phyloP scores from a whole-genome alignment of 2,888 invertebrate genomes.

The Serrognathus titanus region DNA sequence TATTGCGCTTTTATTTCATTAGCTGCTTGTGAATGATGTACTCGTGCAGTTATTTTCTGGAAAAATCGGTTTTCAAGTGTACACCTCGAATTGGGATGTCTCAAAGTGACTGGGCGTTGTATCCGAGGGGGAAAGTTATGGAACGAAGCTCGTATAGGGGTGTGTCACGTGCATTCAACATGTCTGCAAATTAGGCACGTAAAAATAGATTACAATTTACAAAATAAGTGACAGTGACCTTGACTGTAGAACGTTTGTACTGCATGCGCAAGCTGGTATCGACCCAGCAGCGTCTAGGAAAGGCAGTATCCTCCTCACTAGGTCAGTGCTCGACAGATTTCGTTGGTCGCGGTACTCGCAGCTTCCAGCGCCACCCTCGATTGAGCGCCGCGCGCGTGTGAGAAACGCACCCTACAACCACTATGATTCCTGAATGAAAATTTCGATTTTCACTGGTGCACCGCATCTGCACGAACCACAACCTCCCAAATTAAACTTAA shows the following conservation, averaged over 20 bases:
- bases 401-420: not conserved
- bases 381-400: slow-evolving; percentile 8
- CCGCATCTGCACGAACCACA: no score
- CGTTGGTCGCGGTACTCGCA: slow-evolving; percentile 22
- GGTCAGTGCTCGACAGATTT: slow-evolving; percentile 35
- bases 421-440: slow-evolving; percentile 9
- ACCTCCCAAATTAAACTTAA: no score
- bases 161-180: no score
- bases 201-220: not conserved
- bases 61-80: no score
- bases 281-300: slow-evolving; percentile 29
- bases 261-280: slow-evolving; percentile 34
- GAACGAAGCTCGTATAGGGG: no score
- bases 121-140: no score
- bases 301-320: slow-evolving; percentile 29
- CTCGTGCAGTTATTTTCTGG: no score
- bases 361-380: slow-evolving; percentile 15
- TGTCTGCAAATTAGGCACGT: not conserved
- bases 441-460: not conserved
- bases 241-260: slow-evolving; percentile 27
- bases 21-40: no score
- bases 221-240: slow-evolving; percentile 28
- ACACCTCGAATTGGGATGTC: no score
- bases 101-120: no score
- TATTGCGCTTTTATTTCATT: no score